Conservation (phyloP, 37 sponge, comb jelly and placozoan genomes). For the Amphimedon queenslandica region DNA sequence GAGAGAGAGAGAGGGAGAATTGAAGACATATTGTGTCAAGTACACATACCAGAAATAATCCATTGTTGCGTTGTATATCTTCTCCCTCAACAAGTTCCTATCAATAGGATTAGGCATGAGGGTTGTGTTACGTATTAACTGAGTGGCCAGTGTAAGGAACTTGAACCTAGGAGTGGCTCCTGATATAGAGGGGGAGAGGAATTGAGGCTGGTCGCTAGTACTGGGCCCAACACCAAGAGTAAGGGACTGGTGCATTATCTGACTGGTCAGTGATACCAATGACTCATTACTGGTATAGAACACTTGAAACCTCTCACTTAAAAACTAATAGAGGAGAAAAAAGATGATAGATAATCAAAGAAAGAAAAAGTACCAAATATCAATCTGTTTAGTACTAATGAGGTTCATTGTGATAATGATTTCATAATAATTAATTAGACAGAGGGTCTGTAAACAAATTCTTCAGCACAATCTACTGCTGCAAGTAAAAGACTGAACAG, state of each 20-base stretch:
- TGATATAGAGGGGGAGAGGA: constrained; percentile 35
- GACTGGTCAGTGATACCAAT: constrained; percentile 32
- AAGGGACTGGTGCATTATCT: constrained; percentile 46
- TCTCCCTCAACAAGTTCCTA: constrained; percentile 60
- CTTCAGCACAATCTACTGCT: neutral
- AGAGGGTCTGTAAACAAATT: neutral
- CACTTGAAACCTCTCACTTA: constrained; percentile 28
- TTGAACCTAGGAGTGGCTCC: constrained; percentile 38
- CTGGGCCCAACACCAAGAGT: constrained; percentile 45
- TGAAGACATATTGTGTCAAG: neutral
- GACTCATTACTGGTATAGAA: constrained; percentile 21
- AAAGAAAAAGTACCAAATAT: neutral
- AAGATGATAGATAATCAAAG: neutral
- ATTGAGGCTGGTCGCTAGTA: constrained; percentile 18
- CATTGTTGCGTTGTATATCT: constrained; percentile 62
- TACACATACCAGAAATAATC: constrained; percentile 72
- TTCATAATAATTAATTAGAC: neutral
- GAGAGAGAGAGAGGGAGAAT: neutral
- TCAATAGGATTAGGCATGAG: constrained; percentile 33
- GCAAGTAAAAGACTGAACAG: neutral
- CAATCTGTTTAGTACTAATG: too few species aligned
- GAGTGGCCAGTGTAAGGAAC: constrained; percentile 43
- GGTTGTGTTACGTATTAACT: constrained; percentile 16
- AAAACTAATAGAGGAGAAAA: constrained; percentile 15
- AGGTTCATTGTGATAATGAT: neutral